A percentile compares a stretch with the other conserved stretches of the same genome.
phyloP scores from a whole-genome alignment of 2,113 vertebrate species.

The Sitta europaea region DNA sequence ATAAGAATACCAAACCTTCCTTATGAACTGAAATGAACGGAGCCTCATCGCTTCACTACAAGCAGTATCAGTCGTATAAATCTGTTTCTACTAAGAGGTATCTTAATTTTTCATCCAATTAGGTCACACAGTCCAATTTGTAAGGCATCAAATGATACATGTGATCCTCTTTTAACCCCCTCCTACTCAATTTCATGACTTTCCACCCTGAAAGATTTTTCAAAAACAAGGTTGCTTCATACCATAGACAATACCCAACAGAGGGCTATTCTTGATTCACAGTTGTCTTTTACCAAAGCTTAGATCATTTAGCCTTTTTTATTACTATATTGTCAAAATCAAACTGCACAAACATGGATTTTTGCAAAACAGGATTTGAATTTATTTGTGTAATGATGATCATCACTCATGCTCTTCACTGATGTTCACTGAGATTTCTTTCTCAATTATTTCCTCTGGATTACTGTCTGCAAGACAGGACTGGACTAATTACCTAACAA shows the following conservation, averaged over 20 bases:
- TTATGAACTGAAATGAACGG: not conserved
- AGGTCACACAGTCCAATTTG: not conserved
- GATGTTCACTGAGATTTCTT: not conserved
- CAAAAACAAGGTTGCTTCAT: not conserved
- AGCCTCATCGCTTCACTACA: not conserved
- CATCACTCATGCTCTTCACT: not conserved
- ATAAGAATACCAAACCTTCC: not conserved
- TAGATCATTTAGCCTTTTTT: not conserved
- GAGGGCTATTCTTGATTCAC: not conserved
- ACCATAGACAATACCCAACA: not conserved
- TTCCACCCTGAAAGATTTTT: not conserved
- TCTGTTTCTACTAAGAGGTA: not conserved
- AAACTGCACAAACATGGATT: not conserved
- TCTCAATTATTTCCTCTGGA: not conserved
- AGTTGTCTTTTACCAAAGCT: not conserved
- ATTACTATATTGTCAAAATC: not conserved
- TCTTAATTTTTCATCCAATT: not conserved
- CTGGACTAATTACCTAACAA: not conserved
- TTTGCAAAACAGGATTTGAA: not conserved
- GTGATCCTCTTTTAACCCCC: not conserved
- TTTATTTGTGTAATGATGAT: not conserved
- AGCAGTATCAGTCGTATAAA: not conserved
- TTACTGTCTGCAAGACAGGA: not conserved
- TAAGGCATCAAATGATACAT: not conserved
- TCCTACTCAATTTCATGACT: not conserved